A percentile compares a stretch with the other conserved stretches of the same genome.
phyloP scores from a whole-genome alignment of 1,140 invertebrate species.

The Tetragnatha versicolor region DNA sequence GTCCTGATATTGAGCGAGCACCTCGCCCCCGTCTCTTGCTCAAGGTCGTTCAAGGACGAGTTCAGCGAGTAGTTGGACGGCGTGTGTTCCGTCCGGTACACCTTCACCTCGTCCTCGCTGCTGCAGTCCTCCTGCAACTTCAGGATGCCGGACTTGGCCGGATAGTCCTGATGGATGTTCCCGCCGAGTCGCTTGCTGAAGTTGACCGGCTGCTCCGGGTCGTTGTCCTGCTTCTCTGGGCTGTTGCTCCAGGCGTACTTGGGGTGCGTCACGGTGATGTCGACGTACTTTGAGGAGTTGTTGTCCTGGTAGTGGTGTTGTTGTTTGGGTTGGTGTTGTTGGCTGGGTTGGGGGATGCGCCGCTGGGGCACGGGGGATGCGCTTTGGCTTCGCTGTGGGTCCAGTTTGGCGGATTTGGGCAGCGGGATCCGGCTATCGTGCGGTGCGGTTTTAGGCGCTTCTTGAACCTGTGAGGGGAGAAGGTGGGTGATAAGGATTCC shows the following conservation, averaged over 20 bases:
- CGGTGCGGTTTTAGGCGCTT: neutral
- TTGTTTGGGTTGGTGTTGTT: neutral
- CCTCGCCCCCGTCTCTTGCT: neutral
- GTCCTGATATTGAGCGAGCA: slow-evolving; percentile 46
- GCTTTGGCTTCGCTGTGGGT: slow-evolving; percentile 28
- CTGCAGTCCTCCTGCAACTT: neutral
- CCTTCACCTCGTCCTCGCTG: slow-evolving; percentile 82
- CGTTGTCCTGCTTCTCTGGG: slow-evolving; percentile 28
- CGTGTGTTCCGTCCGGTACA: slow-evolving; percentile 91
- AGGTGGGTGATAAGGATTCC: no score
- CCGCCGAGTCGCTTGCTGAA: neutral
- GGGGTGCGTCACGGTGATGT: slow-evolving; percentile 33
- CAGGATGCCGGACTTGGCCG: neutral
- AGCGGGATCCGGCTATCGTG: slow-evolving; percentile 41
- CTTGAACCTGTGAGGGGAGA: no score
- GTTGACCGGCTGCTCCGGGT: slow-evolving; percentile 20
- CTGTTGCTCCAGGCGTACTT: slow-evolving; percentile 33
- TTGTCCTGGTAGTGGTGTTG: no score
- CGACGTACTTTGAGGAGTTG: neutral
- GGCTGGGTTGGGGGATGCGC: neutral
- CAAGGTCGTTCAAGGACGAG: slow-evolving; percentile 10
- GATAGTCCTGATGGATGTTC: neutral
- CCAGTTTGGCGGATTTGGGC: neutral
- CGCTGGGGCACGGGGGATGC: slow-evolving; percentile 32
- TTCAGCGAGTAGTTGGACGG: slow-evolving; percentile 77